phyloP scores from a whole-genome alignment of 2,888 invertebrate species.

The Dioctria linearis region DNA sequence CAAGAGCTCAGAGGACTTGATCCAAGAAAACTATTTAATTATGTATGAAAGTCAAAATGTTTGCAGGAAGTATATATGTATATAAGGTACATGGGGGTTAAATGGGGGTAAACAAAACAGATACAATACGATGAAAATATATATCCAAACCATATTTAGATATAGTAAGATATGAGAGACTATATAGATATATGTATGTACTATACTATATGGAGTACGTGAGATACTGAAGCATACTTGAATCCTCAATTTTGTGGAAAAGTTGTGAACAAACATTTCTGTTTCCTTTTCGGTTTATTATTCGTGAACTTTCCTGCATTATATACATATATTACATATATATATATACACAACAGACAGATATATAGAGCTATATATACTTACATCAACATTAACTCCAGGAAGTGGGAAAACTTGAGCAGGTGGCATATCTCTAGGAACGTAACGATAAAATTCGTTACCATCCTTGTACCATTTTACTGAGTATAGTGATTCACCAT shows the following conservation, averaged over 20 bases:
- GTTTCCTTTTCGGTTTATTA: conserved; percentile 28
- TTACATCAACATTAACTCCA: conserved; percentile 89
- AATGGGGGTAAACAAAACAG: conserved; percentile 6
- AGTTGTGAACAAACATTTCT: conserved; percentile 40
- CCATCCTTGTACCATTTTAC: conserved; percentile 96
- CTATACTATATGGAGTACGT: background rate
- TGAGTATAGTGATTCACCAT: conserved; percentile 86
- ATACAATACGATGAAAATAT: too few species aligned
- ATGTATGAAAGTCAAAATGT: conserved; percentile 43
- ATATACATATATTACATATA: background rate
- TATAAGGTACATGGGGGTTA: conserved; percentile 6
- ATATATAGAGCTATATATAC: conserved; percentile 67
- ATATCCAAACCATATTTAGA: conserved; percentile 16
- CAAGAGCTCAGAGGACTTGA: conserved; percentile 23
- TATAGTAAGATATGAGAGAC: background rate
- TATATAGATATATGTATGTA: background rate
- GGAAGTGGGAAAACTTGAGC: conserved; percentile 84
- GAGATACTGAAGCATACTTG: background rate
- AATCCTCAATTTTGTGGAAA: conserved; percentile 33
- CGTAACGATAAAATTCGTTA: conserved; percentile 89
- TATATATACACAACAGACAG: too few species aligned
- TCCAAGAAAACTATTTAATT: conserved; percentile 50
- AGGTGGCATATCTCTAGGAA: conserved; percentile 86
- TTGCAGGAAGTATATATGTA: conserved; percentile 19
- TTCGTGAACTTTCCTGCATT: conserved; percentile 4